A percentile compares a stretch with the other conserved stretches of the same genome.
These are phyloP conservation scores for Rhinella marina DNA, from an alignment of 2,797 vertebrate species.

Conservation along the genomic window DNA sequence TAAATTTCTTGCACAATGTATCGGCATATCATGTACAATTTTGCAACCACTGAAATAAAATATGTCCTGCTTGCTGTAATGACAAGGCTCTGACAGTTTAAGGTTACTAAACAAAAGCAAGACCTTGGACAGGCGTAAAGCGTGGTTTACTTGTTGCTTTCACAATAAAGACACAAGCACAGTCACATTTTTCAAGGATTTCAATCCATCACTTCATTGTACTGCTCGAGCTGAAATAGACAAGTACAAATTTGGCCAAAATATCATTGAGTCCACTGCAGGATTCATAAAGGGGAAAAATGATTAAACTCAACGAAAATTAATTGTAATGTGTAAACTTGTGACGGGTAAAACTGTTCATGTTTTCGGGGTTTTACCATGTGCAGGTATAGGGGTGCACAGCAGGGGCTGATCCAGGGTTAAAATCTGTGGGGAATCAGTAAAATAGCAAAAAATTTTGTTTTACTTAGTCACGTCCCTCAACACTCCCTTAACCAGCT, in stretches of 20 bases:
- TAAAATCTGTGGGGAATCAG: too few relatives aligned
- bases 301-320: neutral
- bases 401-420: too few relatives aligned
- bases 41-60: constrained; percentile 31
- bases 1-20: constrained; percentile 38
- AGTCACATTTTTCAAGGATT: constrained; percentile 59
- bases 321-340: neutral
- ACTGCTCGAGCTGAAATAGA: constrained; percentile 35
- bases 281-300: neutral
- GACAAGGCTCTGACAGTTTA: constrained; percentile 52
- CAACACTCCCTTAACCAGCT: too few relatives aligned
- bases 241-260: constrained; percentile 10
- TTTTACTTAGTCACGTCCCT: too few relatives aligned
- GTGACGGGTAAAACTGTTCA: too few relatives aligned
- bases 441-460: too few relatives aligned
- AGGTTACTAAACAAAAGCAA: constrained; percentile 52
- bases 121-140: constrained; percentile 34
- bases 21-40: constrained; percentile 41
- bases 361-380: too few relatives aligned
- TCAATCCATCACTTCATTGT: constrained; percentile 55
- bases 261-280: constrained; percentile 15
- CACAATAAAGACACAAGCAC: constrained; percentile 57
- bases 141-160: constrained; percentile 30
- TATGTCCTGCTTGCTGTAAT: constrained; percentile 48
- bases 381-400: too few relatives aligned